These are phyloP conservation scores for Clarias magur DNA, from an alignment of 2,113 vertebrate species.

Conservation along the genomic window DNA sequence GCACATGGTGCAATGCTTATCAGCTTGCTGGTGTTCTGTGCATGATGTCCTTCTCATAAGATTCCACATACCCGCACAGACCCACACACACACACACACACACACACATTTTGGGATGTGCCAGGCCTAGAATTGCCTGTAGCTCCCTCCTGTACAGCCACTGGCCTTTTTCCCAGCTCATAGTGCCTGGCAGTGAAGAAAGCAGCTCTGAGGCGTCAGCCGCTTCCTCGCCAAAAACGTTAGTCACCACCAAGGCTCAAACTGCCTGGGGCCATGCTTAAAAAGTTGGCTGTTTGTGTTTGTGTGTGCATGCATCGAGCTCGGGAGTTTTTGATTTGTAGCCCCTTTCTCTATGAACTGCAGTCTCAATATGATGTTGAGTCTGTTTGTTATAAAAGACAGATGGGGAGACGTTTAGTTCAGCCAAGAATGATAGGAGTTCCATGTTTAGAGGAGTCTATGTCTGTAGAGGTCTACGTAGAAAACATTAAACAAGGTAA, in stretches of 20 bases:
- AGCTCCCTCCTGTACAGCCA: conserved; percentile 53
- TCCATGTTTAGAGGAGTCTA: neutral
- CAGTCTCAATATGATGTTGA: neutral
- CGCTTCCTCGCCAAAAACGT: conserved; percentile 49
- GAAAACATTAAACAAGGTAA: conserved; percentile 5
- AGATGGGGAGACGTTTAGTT: conserved; percentile 9
- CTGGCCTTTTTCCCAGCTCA: conserved; percentile 49
- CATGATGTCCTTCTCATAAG: conserved; percentile 44
- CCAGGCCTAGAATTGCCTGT: conserved; percentile 50
- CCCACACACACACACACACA: neutral
- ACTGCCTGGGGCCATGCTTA: conserved; percentile 40
- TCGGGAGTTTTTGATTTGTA: conserved; percentile 7
- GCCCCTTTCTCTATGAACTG: conserved; percentile 3
- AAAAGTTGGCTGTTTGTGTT: conserved; percentile 36
- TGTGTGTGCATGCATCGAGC: neutral
- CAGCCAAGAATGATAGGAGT: conserved; percentile 9
- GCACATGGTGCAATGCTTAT: neutral
- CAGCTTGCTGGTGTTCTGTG: conserved; percentile 51
- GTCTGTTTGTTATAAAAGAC: conserved; percentile 19
- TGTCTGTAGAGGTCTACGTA: neutral
- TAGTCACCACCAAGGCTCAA: conserved; percentile 47
- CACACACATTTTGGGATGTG: conserved; percentile 20
- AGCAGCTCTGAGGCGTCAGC: conserved; percentile 44
- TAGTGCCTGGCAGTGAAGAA: conserved; percentile 37
- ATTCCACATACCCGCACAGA: conserved; percentile 3